phyloP scores from a whole-genome alignment of 2,113 vertebrate genomes.

The Pogona vitticeps region DNA sequence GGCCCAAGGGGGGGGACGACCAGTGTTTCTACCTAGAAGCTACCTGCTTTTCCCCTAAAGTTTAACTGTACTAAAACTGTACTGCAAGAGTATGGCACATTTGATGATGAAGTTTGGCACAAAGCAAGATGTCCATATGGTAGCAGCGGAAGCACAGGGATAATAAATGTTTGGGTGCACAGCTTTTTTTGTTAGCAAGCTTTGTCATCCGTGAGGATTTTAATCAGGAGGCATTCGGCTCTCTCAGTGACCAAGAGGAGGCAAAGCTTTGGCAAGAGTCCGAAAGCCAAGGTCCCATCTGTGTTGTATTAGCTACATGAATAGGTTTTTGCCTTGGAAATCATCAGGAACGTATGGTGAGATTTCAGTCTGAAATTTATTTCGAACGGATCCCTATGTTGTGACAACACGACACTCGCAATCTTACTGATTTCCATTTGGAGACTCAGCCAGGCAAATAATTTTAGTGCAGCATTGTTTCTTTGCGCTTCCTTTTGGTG shows the following conservation, averaged over 20 bases:
- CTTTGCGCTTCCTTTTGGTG: constrained; percentile 61
- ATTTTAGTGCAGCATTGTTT: constrained; percentile 48
- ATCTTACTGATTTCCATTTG: constrained; percentile 71
- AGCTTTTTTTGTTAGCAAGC: neutral
- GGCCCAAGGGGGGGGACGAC: too few relatives aligned
- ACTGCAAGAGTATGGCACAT: neutral
- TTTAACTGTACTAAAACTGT: neutral
- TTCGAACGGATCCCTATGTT: constrained; percentile 64
- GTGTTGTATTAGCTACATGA: constrained; percentile 62
- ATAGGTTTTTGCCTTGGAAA: constrained; percentile 42
- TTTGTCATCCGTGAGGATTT: neutral
- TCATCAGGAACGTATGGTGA: constrained; percentile 60
- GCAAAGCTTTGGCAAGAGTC: constrained; percentile 46
- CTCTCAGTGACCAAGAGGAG: constrained; percentile 16
- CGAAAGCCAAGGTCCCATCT: constrained; percentile 44
- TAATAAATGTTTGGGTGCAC: neutral
- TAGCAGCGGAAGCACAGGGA: neutral
- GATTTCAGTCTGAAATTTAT: constrained; percentile 64
- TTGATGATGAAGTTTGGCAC: neutral
- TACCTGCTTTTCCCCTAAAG: neutral
- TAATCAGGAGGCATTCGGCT: constrained; percentile 22
- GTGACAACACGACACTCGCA: constrained; percentile 53
- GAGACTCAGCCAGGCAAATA: constrained; percentile 63
- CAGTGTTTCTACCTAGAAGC: too few relatives aligned
- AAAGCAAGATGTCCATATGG: neutral